These are phyloP conservation scores for Nomada fabriciana DNA, from an alignment of 2,888 invertebrate genomes.

Conservation along the genomic window DNA sequence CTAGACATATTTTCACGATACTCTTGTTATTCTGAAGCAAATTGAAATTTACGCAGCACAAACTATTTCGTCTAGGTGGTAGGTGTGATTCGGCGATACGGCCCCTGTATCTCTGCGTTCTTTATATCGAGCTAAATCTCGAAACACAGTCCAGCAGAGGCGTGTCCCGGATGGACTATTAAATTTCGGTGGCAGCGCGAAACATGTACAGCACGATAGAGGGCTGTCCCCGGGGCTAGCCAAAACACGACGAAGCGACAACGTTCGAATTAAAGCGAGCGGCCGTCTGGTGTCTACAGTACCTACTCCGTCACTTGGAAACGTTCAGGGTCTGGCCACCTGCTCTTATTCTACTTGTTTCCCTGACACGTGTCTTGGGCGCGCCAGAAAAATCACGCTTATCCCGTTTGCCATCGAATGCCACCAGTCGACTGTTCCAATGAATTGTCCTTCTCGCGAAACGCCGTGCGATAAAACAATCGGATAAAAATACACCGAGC, in stretches of 20 bases:
- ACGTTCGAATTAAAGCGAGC: constrained; percentile 51
- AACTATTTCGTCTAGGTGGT: neutral
- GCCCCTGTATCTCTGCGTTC: constrained; percentile 1
- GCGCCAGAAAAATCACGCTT: constrained; percentile 20
- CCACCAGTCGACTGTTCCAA: constrained; percentile 2
- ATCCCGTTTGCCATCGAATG: neutral
- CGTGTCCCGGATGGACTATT: constrained; percentile 19
- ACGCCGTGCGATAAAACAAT: constrained; percentile 8
- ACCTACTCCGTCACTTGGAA: constrained; percentile 23
- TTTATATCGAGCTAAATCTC: constrained; percentile 37
- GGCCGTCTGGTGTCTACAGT: constrained; percentile 34
- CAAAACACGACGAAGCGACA: constrained; percentile 28
- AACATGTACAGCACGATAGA: neutral
- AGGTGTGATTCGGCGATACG: neutral
- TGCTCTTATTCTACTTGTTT: constrained; percentile 18
- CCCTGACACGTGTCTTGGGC: constrained; percentile 38
- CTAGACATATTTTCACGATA: too few species aligned
- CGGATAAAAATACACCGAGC: neutral
- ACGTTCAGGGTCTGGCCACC: constrained; percentile 25
- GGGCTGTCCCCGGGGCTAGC: constrained; percentile 13
- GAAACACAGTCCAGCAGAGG: constrained; percentile 1
- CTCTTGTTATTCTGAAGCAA: too few species aligned
- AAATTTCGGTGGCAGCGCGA: constrained; percentile 10
- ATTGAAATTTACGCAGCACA: neutral
- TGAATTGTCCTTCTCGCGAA: neutral